Evolutionary conservation across 2,888 invertebrate genomes (phyloP), one percentile per base, ranked within the genome.

Genomic region (Agriopis marginaria): DNA sequence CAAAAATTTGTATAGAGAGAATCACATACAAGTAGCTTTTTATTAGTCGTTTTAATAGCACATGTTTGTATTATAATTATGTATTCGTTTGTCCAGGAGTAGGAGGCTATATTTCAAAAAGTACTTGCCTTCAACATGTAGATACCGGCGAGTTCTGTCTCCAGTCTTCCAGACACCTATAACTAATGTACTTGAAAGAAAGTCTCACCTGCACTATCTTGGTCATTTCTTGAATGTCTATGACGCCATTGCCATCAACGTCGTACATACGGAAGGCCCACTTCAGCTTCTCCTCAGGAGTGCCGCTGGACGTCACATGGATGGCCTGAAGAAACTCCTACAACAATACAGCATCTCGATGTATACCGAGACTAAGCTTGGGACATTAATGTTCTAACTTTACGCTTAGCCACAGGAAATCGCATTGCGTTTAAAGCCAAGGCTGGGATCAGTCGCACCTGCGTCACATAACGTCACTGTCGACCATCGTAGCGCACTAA

Each of bases 191-290:
- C n/a, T 55, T 39, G 42, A 17, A 17, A 17, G 44, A 17, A 44
- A 56, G 7, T 42, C 92, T 89, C 92, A 99, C 99, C 97, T 99
- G 99, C 77, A 99, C 99, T 88, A 99, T 99, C 96, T 99, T 99
- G 77, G 98, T 98, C 99, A 99, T 99, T 96, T 99, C 99, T 90
- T 98, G 98, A 84, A 99, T 98, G 91, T 99, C 99, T 91, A 99
- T 99, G 83, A 98, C 98, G 72, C 99, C 99, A 88, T 99, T 99
- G 60, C 99, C 98, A 90, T 99, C 99, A 55, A 99, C 99, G 90
- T 99, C 99, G 93, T 99, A 99, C 98, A 99, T 99, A 89, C 99
- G 97, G 96, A 99, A 99, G 75, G 99, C 99, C 99, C 99, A 99
- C 95, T 99, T 99, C 77, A 99, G 96, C 93, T 99, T 99, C 92